Base-by-base conservation (phyloP, 2,888 invertebrate species). In the Prionchulus punctatus region DNA sequence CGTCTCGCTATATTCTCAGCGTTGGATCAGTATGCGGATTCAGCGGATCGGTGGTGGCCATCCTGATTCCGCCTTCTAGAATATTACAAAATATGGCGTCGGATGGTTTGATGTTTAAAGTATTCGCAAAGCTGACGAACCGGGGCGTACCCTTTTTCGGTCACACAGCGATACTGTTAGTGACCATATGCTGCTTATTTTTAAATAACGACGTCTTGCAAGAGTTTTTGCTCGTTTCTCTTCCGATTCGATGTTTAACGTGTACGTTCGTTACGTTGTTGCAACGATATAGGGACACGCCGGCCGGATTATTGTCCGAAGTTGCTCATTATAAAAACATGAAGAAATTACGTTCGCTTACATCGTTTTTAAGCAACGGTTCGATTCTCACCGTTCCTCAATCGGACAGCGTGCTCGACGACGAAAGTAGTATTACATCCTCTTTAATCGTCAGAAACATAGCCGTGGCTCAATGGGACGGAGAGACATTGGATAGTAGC, bases 1-100 rank as follows among this genome's bases (percentile, higher is more conserved):
- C 54, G 12, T 54, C 54, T 4, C 54, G 54, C 25, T 54, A 54
- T 45, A 28, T 54, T 3, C 30, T 45, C 21, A 43, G 42, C 28
- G 54, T 54, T 54, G 54, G 43, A 3, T 4, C 43, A 18, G 54
- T 54, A 7, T 54, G 54, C 43, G 25, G 45, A 7, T 21, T 53
- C 12, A 53, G 53, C n/a, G n/a, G n/a, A n/a, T n/a, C n/a, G n/a
- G n/a, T n/a, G n/a, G n/a, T n/a, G n/a, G n/a, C n/a, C n/a, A n/a
- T n/a, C n/a, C n/a, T n/a, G n/a, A n/a, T n/a, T n/a, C n/a, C n/a
- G n/a, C n/a, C n/a, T n/a, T n/a, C n/a, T n/a, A n/a, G n/a, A n/a
- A n/a, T n/a, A n/a, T n/a, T n/a, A n/a, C n/a, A n/a, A n/a, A n/a
- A n/a, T n/a, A n/a, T n/a, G n/a, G n/a, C n/a, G n/a, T n/a, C n/a